Base-by-base conservation (phyloP, 2,888 invertebrate genomes). In the Harpalus rubripes region DNA sequence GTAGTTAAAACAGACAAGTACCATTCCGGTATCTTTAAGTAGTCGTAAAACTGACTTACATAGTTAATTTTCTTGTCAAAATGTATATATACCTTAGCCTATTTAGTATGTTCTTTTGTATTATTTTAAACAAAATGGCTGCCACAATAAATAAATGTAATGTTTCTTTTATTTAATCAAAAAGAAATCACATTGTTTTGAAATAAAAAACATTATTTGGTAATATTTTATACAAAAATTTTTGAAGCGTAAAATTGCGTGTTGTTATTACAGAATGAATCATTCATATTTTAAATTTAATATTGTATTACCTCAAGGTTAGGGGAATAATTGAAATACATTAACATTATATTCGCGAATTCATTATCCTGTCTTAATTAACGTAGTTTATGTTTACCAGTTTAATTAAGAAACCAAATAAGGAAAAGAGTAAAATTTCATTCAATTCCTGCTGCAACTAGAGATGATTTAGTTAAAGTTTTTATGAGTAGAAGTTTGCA, bases 11-110 rank as follows among this genome's bases (percentile, higher is more conserved):
- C 18, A 68, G 68, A 68, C 68, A 68, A 68, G 68, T 68, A 68
- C 68, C 68, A 68, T 68, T 68, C 68, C 39, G 12, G 68, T 68
- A 68, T 68, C 68, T 68, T 68, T 68, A 68, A 68, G 68, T 68
- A 32, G 68, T 39, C 32, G 15, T 68, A 68, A 68, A 68, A 68
- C 32, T 39, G 39, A 68, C 68, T 68, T 68, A 32, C n/a, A 68
- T 68, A 68, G 68, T 39, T 32, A 32, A 68, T 68, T 39, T 63
- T 68, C 68, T 68, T 32, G 68, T 39, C 68, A 15, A 68, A 39
- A 68, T 12, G 44, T 12, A 52, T 52, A 8, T 52, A 52, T 52
- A 52, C 44, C 32, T 32, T 5, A 32, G 32, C 32, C 32, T 32
- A 32, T 32, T 32, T 32, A 32, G 32, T 32, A 32, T 32, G 32